phyloP scores from a whole-genome alignment of 2,113 vertebrate genomes.

The Gnathonemus echidnorhynchus region DNA sequence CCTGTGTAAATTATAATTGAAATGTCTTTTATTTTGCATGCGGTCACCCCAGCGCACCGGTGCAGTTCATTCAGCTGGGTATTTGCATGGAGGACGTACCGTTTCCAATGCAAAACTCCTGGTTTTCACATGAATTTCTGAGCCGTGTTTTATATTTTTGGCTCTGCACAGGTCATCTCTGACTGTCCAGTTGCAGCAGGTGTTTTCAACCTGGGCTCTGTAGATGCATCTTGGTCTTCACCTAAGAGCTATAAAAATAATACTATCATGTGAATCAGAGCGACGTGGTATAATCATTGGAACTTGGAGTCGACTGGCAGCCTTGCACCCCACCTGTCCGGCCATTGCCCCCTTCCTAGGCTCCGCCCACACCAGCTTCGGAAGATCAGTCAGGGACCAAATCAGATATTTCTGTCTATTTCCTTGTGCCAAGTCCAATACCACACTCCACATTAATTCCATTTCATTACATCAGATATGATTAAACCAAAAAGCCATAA shows the following conservation, averaged over 20 bases:
- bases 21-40: slow-evolving; percentile 44
- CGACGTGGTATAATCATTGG: background rate
- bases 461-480: background rate
- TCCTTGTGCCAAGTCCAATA: background rate
- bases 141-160: background rate
- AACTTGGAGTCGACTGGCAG: background rate
- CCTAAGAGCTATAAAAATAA: background rate
- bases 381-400: background rate
- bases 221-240: background rate
- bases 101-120: slow-evolving; percentile 9
- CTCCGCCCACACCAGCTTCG: background rate
- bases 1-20: slow-evolving; percentile 66
- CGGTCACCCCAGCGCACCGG: slow-evolving; percentile 24
- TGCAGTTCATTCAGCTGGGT: slow-evolving; percentile 22
- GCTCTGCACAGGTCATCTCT: background rate
- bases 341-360: background rate
- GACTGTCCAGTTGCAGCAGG: background rate
- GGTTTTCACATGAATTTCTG: background rate
- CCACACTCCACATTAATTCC: background rate
- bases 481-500: background rate
- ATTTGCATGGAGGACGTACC: background rate
- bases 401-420: background rate
- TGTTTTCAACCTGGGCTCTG: background rate
- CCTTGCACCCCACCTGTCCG: background rate
- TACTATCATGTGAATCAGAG: background rate